Percentiles rank a stretch among this genome's conserved stretches.
These are phyloP conservation scores for Corythaixoides concolor DNA, from an alignment of 2,113 vertebrate genomes.

Conservation along the genomic window DNA sequence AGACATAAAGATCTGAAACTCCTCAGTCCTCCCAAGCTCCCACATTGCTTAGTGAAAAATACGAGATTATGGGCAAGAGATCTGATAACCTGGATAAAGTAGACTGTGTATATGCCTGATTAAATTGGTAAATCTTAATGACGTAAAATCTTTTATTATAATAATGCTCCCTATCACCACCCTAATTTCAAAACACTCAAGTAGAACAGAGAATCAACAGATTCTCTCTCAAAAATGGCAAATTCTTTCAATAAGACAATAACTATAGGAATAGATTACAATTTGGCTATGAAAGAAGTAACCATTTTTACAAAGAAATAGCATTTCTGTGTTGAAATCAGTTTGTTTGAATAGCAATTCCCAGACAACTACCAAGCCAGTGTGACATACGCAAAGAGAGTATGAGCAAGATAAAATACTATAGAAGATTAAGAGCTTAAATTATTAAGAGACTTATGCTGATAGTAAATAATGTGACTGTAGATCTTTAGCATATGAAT, in stretches of 20 bases:
- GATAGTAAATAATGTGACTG: constrained; percentile 23
- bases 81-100: constrained; percentile 58
- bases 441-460: constrained; percentile 31
- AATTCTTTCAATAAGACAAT: not conserved
- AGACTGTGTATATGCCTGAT: constrained; percentile 49
- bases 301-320: not conserved
- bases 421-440: constrained; percentile 61
- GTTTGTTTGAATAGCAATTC: not conserved
- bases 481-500: constrained; percentile 21
- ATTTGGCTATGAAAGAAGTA: not conserved
- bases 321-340: not conserved
- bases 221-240: not conserved
- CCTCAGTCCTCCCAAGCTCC: not conserved
- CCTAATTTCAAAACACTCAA: not conserved
- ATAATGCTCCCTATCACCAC: not conserved
- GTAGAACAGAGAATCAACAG: not conserved
- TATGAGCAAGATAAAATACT: not conserved
- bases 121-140: constrained; percentile 65
- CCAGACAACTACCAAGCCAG: not conserved
- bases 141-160: constrained; percentile 62
- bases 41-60: not conserved
- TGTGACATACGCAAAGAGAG: not conserved
- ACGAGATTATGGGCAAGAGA: constrained; percentile 25
- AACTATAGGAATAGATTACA: not conserved
- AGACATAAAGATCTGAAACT: not conserved